A percentile compares a stretch with the other conserved stretches of the same genome.
Evolutionary conservation across 2,113 vertebrate genomes (phyloP).

Genomic region (Scartelaos histophorus): DNA sequence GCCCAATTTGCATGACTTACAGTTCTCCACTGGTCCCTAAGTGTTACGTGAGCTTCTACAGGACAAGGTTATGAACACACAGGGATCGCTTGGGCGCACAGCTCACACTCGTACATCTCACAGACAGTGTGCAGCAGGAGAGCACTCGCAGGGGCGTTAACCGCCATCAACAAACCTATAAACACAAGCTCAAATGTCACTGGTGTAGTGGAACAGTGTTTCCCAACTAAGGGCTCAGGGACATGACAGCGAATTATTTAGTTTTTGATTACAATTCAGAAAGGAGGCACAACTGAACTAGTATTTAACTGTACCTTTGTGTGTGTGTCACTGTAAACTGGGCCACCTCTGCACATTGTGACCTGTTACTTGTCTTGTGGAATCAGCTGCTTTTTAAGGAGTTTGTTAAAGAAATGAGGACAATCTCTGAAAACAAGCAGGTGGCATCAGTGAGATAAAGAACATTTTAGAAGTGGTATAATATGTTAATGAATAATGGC

Average conservation of each 20-base stretch:
- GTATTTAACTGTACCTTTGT: too few species aligned
- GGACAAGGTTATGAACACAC: conserved; percentile 65
- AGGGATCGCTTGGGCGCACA: conserved; percentile 53
- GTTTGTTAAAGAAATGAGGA: too few species aligned
- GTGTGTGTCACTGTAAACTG: too few species aligned
- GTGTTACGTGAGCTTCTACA: conserved; percentile 56
- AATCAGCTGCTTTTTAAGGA: too few species aligned
- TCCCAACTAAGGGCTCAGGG: not conserved
- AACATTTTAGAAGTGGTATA: too few species aligned
- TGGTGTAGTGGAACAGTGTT: not conserved
- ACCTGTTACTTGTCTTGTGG: too few species aligned
- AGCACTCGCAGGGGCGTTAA: conserved; percentile 45
- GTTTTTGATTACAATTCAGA: not conserved
- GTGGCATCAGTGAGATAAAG: too few species aligned
- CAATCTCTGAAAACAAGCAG: too few species aligned
- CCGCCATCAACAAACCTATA: conserved; percentile 29
- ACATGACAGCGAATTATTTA: not conserved
- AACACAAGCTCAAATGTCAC: not conserved
- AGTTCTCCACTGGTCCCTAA: conserved; percentile 64
- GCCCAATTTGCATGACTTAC: conserved; percentile 75
- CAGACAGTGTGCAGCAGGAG: conserved; percentile 53
- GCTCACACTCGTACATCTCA: conserved; percentile 67
- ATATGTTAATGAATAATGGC: too few species aligned
- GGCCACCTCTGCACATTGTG: too few species aligned
- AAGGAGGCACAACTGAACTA: too few species aligned